Base-by-base conservation (phyloP, 1,140 invertebrate species). In the Philopotamus ludificatus region DNA sequence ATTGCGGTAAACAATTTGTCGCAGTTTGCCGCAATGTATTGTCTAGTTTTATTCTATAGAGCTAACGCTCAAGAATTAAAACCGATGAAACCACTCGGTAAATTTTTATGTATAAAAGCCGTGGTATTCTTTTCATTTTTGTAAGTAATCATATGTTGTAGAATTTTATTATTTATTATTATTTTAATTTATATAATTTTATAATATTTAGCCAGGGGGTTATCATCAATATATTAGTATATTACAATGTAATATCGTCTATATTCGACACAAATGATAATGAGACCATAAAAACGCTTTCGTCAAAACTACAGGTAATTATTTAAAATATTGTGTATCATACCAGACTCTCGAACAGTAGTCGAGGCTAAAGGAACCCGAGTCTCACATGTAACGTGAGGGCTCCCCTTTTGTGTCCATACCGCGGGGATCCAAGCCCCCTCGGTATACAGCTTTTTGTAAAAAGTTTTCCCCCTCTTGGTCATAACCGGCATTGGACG, bases 101-200 rank as follows among this genome's bases (percentile, higher is more conserved):
- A 98, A 79, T 98, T 98, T 81, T 81, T 98, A n/a, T 98, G 95
- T 76, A 97, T 98, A 65, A 98, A 98, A 84, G 91, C 93, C 73
- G 95, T 98, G 58, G 93, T 98, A 10, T 98, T 98, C 81, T 94
- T 97, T 73, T 97, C 95, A 58, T 98, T 98, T 80, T 50, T 50
- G 47, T 50, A 20, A 4, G 47, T 47, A 28, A 18, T 3, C 16
- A 3, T 44, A 3, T 34, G 49, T 39, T 57, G 10, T 25, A 12
- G 21, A 15, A 10, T 18, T 55, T 55, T 41, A 41, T 55, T 8
- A 28, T 4, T 28, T 55, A 21, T 55, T 34, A 10, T 34, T n/a
- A n/a, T 55, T 21, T 1, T 12, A 39, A 42, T 49, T 18, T 25
- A 21, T 15, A 59, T 68, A n/a, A 65, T 68, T 71, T 41, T 61